Base-by-base conservation (phyloP, 2,888 invertebrate species). In the Drosophila greeni region DNA sequence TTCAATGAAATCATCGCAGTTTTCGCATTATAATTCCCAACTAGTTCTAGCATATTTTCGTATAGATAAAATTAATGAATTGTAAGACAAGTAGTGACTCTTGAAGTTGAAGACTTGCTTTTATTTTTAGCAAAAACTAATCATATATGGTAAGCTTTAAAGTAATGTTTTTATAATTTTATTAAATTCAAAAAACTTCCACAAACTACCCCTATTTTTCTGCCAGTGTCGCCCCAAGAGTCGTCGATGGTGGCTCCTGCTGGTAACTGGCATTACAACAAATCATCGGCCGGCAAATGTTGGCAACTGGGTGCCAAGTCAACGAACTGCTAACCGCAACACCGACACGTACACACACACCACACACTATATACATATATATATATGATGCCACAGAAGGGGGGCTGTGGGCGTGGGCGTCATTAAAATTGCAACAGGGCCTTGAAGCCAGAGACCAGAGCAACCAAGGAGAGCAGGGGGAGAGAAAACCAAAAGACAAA, bases 341-440 rank as follows among this genome's bases (percentile, higher is more conserved):
- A 68, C 61, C 64, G 64, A 56, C 75, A 61, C 57, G 45, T 33
- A 58, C 45, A 58, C 39, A 57, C 29, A 52, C 11, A 40, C 37
- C 20, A 34, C 45, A 62, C 66, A 45, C n/a, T 14, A 39, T 23
- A 34, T n/a, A 29, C 24, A 56, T 6, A 39, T 16, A 34, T 48
- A 26, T 29, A 56, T 29, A 39, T 23, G 47, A 37, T 45, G 42
- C 36, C 45, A 20, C 26, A 34, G 23, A 33, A 39, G 56, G 45
- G 57, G 64, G 49, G 14, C 34, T 47, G 66, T 37, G 59, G 75
- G 75, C 71, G 70, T 69, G 74, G 81, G 59, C 73, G 76, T 82
- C 84, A 81, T 84, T 82, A 83, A 80, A 82, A 79, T 75, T 82
- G 82, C 72, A 81, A 74, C 70, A 77, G 74, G 75, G 73, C 78